Evolutionary conservation across 2,797 vertebrate genomes (phyloP).

Genomic region (Ambastaia sidthimunki): DNA sequence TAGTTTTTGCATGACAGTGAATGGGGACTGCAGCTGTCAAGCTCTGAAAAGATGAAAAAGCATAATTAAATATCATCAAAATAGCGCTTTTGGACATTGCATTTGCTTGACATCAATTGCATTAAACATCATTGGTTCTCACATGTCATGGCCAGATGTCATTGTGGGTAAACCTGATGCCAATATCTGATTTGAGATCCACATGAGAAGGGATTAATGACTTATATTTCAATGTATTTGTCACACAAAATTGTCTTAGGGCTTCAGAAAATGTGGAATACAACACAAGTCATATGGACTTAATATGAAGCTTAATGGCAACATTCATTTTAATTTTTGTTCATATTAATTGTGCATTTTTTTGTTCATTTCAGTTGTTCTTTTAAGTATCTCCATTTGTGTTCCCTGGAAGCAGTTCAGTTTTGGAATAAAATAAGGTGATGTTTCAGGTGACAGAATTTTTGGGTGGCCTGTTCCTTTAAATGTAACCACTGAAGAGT

Average conservation of each 20-base stretch:
- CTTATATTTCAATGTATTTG: not conserved
- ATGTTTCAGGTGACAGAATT: not conserved
- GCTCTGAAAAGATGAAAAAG: not conserved
- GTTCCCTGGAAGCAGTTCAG: too few relatives aligned
- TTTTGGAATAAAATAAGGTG: too few relatives aligned
- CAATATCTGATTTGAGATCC: not conserved
- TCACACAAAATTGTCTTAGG: not conserved
- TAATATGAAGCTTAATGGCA: not conserved
- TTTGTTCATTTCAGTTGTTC: too few relatives aligned
- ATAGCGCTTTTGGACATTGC: not conserved
- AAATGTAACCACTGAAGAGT: not conserved
- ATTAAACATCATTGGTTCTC: conserved; percentile 17
- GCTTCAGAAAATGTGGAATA: not conserved
- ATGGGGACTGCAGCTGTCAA: not conserved
- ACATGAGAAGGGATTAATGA: conserved; percentile 6
- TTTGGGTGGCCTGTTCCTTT: not conserved
- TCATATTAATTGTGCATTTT: too few relatives aligned
- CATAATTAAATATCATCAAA: not conserved
- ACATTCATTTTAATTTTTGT: not conserved
- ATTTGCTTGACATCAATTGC: not conserved
- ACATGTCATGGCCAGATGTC: not conserved
- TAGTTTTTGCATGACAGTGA: not conserved
- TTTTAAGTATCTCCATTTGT: too few relatives aligned
- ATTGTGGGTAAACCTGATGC: not conserved
- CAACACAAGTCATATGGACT: too few relatives aligned